Conservation (phyloP, 2,113 vertebrate genomes). For the Bagarius yarrelli region DNA sequence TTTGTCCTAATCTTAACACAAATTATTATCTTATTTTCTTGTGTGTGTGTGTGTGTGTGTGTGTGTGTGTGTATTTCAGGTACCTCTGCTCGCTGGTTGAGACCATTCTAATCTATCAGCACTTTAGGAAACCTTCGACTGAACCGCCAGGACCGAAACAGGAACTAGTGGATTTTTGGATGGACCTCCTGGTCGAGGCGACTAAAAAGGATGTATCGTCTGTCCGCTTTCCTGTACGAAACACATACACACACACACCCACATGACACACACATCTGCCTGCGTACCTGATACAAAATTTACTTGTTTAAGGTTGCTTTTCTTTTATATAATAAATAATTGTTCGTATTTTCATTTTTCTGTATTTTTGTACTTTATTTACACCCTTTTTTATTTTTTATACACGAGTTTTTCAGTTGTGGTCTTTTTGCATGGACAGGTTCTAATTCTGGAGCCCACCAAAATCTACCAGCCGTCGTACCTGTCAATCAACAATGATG, state of each 20-base stretch:
- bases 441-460: slow-evolving; percentile 94
- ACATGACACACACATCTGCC: background rate
- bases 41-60: slow-evolving; percentile 19
- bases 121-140: slow-evolving; percentile 84
- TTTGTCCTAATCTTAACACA: background rate
- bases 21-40: background rate
- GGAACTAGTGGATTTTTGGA: slow-evolving; percentile 97
- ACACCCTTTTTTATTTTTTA: background rate
- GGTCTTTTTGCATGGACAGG: slow-evolving; percentile 68
- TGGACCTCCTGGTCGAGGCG: slow-evolving; percentile 96
- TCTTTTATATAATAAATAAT: background rate
- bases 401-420: background rate
- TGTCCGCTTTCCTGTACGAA: slow-evolving; percentile 92
- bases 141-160: slow-evolving; percentile 83
- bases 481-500: slow-evolving; percentile 94
- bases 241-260: background rate
- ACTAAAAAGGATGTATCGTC: slow-evolving; percentile 91
- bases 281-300: background rate
- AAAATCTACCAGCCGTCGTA: slow-evolving; percentile 98
- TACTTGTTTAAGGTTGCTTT: background rate
- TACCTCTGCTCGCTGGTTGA: slow-evolving; percentile 92
- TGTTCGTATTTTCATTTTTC: too few species aligned
- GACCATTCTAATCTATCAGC: slow-evolving; percentile 92
- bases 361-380: background rate
- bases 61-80: slow-evolving; percentile 68